A percentile compares a stretch with the other conserved stretches of the same genome.
These are phyloP conservation scores for Caenorhabditis imperialis DNA, from an alignment of 2,888 invertebrate genomes.

Conservation along the genomic window DNA sequence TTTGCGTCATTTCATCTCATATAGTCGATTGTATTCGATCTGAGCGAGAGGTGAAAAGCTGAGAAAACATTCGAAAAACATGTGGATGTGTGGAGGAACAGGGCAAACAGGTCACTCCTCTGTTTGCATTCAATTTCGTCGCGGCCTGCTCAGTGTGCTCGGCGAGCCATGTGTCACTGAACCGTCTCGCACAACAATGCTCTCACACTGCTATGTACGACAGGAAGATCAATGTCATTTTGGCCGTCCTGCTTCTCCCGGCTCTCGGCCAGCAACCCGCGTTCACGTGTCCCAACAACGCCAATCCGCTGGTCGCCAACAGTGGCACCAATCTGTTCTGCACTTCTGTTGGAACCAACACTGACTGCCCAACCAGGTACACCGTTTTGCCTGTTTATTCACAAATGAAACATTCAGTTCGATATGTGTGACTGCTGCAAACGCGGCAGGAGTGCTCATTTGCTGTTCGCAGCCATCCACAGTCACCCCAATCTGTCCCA, in stretches of 20 bases:
- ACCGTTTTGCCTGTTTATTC: neutral
- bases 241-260: slow-evolving; percentile 9
- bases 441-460: slow-evolving; percentile 63
- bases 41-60: too few species aligned
- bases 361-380: slow-evolving; percentile 63
- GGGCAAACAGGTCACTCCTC: slow-evolving; percentile 28
- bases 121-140: slow-evolving; percentile 36
- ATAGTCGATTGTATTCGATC: too few species aligned
- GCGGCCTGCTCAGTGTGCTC: slow-evolving; percentile 20
- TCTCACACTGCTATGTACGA: slow-evolving; percentile 45
- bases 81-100: slow-evolving; percentile 4
- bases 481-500: slow-evolving; percentile 69
- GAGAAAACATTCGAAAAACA: too few species aligned
- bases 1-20: too few species aligned
- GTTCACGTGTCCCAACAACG: slow-evolving; percentile 53
- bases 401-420: slow-evolving; percentile 34
- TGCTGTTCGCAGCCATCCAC: slow-evolving; percentile 63
- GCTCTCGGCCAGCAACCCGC: slow-evolving; percentile 34
- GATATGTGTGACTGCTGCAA: slow-evolving; percentile 61
- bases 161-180: slow-evolving; percentile 24
- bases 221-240: slow-evolving; percentile 38
- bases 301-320: slow-evolving; percentile 49
- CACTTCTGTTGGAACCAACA: slow-evolving; percentile 48
- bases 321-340: slow-evolving; percentile 64
- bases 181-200: too few species aligned